phyloP scores from a whole-genome alignment of 2,797 vertebrate species.

The Fistularia tabacaria region DNA sequence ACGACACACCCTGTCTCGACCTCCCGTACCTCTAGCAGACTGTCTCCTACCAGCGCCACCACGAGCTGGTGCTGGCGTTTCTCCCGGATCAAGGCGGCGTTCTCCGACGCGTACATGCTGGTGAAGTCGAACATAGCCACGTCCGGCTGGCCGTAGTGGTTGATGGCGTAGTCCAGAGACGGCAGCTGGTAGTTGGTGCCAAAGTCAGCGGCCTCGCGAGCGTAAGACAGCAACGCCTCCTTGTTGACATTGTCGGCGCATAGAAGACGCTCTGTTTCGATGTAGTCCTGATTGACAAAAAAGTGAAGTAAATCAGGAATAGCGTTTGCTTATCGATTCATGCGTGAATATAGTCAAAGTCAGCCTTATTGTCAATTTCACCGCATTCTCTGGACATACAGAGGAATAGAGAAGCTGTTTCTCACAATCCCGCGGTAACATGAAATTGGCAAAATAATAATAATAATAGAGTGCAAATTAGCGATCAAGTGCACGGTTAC shows the following conservation, averaged over 20 bases:
- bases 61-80: constrained; percentile 84
- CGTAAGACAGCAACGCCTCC: constrained; percentile 88
- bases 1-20: too few species aligned
- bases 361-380: too few species aligned
- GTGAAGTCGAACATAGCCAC: constrained; percentile 99
- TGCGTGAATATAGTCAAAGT: not conserved
- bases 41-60: constrained; percentile 93
- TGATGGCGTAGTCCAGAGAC: constrained; percentile 93
- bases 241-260: constrained; percentile 88
- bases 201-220: constrained; percentile 94
- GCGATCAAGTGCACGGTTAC: too few species aligned
- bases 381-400: too few species aligned
- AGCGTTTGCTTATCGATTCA: not conserved
- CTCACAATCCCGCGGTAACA: too few species aligned
- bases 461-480: too few species aligned
- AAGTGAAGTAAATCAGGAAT: too few species aligned
- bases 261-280: constrained; percentile 89
- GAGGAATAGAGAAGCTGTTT: too few species aligned
- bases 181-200: constrained; percentile 96
- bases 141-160: constrained; percentile 89
- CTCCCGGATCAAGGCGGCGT: constrained; percentile 87
- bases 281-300: constrained; percentile 76
- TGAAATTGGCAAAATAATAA: too few species aligned
- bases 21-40: constrained; percentile 86
- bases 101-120: constrained; percentile 96